A percentile compares a stretch with the other conserved stretches of the same genome.
Conservation (phyloP, 37 sponge, comb jelly and placozoan species). For the Oopsacas minuta region DNA sequence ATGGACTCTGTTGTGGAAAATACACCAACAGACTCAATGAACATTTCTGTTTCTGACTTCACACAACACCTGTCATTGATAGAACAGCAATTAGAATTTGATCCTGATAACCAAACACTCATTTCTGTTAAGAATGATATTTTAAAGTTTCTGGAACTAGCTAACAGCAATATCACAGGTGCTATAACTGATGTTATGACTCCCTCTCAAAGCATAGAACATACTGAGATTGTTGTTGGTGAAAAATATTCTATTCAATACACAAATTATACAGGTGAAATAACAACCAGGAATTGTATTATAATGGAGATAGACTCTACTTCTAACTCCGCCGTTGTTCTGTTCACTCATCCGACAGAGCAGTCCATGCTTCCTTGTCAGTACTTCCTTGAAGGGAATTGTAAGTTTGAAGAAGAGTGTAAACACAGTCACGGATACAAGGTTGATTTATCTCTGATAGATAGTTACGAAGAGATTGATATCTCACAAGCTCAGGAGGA, state of each 20-base stretch:
- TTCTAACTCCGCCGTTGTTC: not conserved
- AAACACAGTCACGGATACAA: not conserved
- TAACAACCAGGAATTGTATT: not conserved
- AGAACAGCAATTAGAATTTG: not conserved
- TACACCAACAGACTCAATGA: not conserved
- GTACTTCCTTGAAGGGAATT: not conserved
- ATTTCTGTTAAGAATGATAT: slow-evolving; percentile 11
- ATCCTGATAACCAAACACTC: not conserved
- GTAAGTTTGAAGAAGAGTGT: not conserved
- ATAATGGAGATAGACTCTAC: not conserved
- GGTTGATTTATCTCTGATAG: not conserved
- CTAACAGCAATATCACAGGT: not conserved
- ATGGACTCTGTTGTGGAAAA: no score
- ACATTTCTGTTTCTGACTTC: not conserved
- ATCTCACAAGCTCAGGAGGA: not conserved
- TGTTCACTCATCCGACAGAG: slow-evolving; percentile 1
- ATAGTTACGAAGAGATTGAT: not conserved
- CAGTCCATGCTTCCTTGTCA: not conserved
- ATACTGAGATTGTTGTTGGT: not conserved
- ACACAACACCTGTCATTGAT: not conserved
- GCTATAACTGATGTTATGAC: not conserved
- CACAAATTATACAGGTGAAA: not conserved
- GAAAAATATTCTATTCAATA: not conserved
- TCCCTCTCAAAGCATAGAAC: not conserved
- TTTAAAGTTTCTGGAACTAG: not conserved